Evolutionary conservation across 2,797 vertebrate species (phyloP), one percentile per base, ranked within the genome.

Genomic region (Gobio occitaniae): DNA sequence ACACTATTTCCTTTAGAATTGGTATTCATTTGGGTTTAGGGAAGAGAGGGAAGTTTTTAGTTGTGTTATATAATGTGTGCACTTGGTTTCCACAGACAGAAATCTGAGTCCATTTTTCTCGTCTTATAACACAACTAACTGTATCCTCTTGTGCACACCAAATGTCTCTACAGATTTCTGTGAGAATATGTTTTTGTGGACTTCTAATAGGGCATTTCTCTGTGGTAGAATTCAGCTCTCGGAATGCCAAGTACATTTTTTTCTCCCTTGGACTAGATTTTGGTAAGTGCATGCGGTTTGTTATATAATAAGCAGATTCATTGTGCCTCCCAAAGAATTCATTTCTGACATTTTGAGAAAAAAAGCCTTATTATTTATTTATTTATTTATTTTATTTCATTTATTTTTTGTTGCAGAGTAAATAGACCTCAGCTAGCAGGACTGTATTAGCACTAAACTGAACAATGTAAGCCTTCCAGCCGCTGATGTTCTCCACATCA

Each of bases 311-410:
- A 78, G 54, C 36, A 25, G 21, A 61, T 61, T 44, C 44, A 78
- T 61, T 61, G 54, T 78, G 54, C 12, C 13, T 78, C 54, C 54
- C 36, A 61, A 59, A 21, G 21, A 78, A 78, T 61, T 78, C 13
- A 61, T 78, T 78, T 78, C 54, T 78, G 54, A 78, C 54, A 78
- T 78, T 78, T 77, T 78, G 12, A 78, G 54, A 44, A 15, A 13
- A 25, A 77, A 41, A 77, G 36, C 8, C 21, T 41, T 41, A 19
- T 52, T 54, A 5, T 16, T 52, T 16, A 1, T 56, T 56, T 44
- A 3, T 36, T 70, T 44, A 5, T n/a, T 29, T 38, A 4, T 38
- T 38, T 38, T 9, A 10, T 44, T 44, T 44, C 1, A 41, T 44
- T 44, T 44, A 2, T 44, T 75, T 36, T 59, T 77, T 54, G 19